These are phyloP conservation scores for Thalassarche chlororhynchos DNA, from an alignment of 2,113 vertebrate species.

Conservation along the genomic window DNA sequence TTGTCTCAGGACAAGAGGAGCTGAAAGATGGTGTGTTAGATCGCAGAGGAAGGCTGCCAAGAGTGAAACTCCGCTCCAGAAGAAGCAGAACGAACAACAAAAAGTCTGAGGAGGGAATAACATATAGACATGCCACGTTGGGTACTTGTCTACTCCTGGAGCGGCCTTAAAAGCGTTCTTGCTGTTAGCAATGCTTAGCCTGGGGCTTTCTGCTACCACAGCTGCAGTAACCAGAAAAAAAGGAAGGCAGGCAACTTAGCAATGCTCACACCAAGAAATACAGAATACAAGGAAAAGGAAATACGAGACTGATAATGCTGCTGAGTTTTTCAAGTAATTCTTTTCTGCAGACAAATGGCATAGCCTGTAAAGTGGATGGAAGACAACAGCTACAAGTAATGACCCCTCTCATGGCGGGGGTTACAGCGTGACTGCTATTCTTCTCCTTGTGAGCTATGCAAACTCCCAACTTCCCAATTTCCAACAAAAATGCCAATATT, in stretches of 20 bases:
- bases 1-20: neutral
- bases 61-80: neutral
- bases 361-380: neutral
- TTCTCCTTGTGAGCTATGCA: neutral
- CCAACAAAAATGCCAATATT: neutral
- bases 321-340: neutral
- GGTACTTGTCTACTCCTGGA: neutral
- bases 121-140: neutral
- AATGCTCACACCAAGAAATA: neutral
- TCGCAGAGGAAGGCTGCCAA: neutral
- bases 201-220: neutral
- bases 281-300: neutral
- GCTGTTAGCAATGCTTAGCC: neutral
- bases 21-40: neutral
- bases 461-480: neutral
- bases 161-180: neutral
- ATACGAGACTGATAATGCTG: neutral
- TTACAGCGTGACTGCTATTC: neutral
- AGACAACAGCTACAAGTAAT: neutral
- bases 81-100: neutral
- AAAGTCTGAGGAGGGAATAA: neutral
- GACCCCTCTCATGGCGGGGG: accelerated
- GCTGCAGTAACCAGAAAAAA: neutral
- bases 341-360: neutral
- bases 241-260: neutral